Evolutionary conservation across 2,888 invertebrate species (phyloP).

Genomic region (Lasius platythorax): DNA sequence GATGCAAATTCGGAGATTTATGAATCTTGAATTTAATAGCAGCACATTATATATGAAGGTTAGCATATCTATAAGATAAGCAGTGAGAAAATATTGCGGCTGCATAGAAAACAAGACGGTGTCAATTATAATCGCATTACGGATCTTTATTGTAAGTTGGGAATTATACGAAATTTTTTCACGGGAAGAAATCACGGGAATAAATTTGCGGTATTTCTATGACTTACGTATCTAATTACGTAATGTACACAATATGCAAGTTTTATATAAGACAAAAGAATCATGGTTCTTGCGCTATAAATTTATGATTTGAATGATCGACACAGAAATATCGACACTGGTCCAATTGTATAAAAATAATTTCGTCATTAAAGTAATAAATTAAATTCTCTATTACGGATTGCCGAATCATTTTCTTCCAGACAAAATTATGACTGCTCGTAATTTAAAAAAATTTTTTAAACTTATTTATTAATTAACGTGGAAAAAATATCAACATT

Average conservation of each 20-base stretch:
- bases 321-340: not conserved
- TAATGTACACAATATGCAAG: not conserved
- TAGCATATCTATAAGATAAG: conserved; percentile 39
- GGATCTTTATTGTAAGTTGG: conserved; percentile 16
- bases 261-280: not conserved
- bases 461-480: not conserved
- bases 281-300: not conserved
- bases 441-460: not conserved
- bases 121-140: conserved; percentile 42
- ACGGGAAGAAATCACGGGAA: not conserved
- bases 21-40: not conserved
- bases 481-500: not conserved
- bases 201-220: not conserved
- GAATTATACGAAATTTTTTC: not conserved
- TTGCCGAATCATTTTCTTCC: not conserved
- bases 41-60: not conserved
- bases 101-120: conserved; percentile 54
- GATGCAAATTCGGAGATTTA: not conserved
- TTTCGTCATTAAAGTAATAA: not conserved
- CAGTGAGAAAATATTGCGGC: not conserved
- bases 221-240: not conserved
- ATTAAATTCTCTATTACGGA: not conserved
- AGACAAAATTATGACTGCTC: not conserved
- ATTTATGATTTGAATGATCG: not conserved
- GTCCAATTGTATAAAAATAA: not conserved